phyloP scores from a whole-genome alignment of 2,797 vertebrate genomes.

The Microctenopoma steveboyesi region DNA sequence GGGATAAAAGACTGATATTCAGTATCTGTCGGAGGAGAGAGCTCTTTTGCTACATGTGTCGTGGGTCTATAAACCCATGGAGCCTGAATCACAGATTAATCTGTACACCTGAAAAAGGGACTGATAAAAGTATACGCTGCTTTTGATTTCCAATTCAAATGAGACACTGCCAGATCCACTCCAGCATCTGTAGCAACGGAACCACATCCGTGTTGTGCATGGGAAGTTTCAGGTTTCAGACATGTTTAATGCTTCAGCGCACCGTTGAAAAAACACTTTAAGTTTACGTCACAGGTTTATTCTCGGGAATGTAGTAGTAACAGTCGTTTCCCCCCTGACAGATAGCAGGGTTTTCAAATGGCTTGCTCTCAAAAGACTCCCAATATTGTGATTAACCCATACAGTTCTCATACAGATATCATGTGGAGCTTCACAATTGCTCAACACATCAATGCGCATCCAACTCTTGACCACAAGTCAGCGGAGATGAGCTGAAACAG shows the following conservation, averaged over 20 bases:
- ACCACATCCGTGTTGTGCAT: slow-evolving; percentile 24
- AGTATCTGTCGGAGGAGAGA: slow-evolving; percentile 3
- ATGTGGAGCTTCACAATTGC: slow-evolving; percentile 32
- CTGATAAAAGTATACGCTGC: slow-evolving; percentile 30
- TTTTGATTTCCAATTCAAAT: slow-evolving; percentile 44
- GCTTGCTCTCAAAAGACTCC: slow-evolving; percentile 43
- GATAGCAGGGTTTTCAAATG: slow-evolving; percentile 46
- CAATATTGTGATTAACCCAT: slow-evolving; percentile 47
- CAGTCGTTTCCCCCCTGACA: slow-evolving; percentile 40
- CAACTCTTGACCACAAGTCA: slow-evolving; percentile 62
- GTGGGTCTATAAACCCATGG: slow-evolving; percentile 25
- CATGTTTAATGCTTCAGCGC: slow-evolving; percentile 45
- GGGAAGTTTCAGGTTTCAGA: slow-evolving; percentile 24
- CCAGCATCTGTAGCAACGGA: slow-evolving; percentile 25
- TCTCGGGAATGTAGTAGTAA: slow-evolving; percentile 54
- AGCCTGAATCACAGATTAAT: slow-evolving; percentile 29
- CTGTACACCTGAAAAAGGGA: slow-evolving; percentile 36
- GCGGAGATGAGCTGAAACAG: slow-evolving; percentile 66
- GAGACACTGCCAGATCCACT: slow-evolving; percentile 36
- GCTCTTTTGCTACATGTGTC: slow-evolving; percentile 24
- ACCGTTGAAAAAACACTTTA: slow-evolving; percentile 44
- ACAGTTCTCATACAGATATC: slow-evolving; percentile 27
- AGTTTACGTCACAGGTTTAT: slow-evolving; percentile 49
- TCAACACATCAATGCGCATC: slow-evolving; percentile 32
- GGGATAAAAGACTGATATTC: slow-evolving; percentile 10